Conservation (phyloP, 2,797 vertebrate species). For the Pangasius krempfi region DNA sequence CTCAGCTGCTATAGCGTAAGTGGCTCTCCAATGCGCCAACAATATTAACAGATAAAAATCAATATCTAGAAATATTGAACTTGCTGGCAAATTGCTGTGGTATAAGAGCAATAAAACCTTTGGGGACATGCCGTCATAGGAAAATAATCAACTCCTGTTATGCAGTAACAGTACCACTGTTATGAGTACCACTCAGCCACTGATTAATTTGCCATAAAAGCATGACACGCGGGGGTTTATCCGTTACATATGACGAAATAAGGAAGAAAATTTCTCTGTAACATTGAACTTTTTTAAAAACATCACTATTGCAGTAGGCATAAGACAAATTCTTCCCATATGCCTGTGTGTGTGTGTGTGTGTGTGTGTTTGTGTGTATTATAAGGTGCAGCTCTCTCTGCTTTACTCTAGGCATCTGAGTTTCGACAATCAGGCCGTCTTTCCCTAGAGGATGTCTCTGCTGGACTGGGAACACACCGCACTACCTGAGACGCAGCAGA, state of each 20-base stretch:
- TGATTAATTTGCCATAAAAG: neutral
- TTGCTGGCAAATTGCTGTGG: neutral
- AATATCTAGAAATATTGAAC: neutral
- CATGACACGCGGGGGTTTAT: neutral
- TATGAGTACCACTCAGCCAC: neutral
- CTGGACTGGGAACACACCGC: conserved; percentile 40
- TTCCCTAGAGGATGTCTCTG: conserved; percentile 28
- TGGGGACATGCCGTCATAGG: neutral
- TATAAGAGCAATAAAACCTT: neutral
- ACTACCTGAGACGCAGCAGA: conserved; percentile 50
- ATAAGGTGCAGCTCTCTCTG: neutral
- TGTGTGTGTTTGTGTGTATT: conserved; percentile 2
- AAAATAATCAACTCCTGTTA: neutral
- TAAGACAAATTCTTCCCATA: neutral
- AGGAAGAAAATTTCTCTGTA: neutral
- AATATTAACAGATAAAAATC: neutral
- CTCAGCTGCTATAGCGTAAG: neutral
- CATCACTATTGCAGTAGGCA: neutral
- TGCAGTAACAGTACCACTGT: neutral
- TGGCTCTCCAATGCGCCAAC: neutral
- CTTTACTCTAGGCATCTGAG: conserved; percentile 3
- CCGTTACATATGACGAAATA: neutral
- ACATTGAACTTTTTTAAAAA: neutral
- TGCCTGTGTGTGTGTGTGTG: neutral
- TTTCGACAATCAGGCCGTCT: neutral